These are phyloP conservation scores for Helicoverpa assulta DNA, from an alignment of 2,888 invertebrate species.

Conservation along the genomic window DNA sequence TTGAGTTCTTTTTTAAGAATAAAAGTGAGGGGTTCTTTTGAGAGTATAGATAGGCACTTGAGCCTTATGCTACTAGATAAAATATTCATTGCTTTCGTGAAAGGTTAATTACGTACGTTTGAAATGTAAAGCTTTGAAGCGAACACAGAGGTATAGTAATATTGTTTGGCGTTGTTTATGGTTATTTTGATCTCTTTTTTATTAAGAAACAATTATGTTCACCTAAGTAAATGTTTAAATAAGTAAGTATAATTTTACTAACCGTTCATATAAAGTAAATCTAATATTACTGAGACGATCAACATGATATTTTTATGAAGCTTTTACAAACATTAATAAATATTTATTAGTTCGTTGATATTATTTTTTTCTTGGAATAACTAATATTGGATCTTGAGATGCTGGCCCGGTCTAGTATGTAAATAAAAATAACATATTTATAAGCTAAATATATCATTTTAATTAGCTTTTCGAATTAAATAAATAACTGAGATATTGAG, in stretches of 20 bases:
- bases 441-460: not conserved
- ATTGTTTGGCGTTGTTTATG: not conserved
- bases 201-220: too few relatives aligned
- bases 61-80: conserved; percentile 16
- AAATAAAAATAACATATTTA: not conserved
- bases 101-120: conserved; percentile 36
- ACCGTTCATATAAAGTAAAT: not conserved
- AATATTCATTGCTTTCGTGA: conserved; percentile 31
- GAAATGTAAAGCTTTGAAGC: conserved; percentile 4
- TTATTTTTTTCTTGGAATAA: not conserved
- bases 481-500: too few relatives aligned
- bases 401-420: not conserved
- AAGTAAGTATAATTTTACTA: not conserved
- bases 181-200: too few relatives aligned
- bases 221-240: too few relatives aligned
- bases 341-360: conserved; percentile 8
- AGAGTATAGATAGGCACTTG: conserved; percentile 13
- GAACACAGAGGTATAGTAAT: not conserved
- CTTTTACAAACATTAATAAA: not conserved
- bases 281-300: not conserved
- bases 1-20: conserved; percentile 51
- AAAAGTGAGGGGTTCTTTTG: conserved; percentile 34
- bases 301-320: conserved; percentile 8
- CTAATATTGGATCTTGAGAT: not conserved
- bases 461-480: not conserved